Base-by-base conservation (phyloP, 2,797 vertebrate genomes). In the Lutjanus argentimaculatus region DNA sequence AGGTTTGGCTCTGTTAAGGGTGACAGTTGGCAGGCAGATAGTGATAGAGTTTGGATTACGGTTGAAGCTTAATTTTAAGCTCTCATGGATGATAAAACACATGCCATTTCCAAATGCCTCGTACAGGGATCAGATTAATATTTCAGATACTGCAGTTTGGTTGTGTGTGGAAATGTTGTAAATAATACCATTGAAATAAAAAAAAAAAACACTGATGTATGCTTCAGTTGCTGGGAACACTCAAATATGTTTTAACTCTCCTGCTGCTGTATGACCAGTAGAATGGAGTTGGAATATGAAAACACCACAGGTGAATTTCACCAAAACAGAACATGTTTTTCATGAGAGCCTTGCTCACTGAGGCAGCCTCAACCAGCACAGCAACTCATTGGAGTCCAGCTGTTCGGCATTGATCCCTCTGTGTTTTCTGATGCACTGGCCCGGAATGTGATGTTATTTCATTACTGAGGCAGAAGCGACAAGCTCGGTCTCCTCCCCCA, bases 381-480 rank as follows among this genome's bases (percentile, higher is more conserved):
- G 72, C 88, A 84, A 81, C 86, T 81, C 81, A 91, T 88, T 90
- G 94, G 77, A 92, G 91, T 93, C 92, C 96, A 94, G 92, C 94
- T 93, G 87, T 95, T 95, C 93, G 87, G 74, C 94, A 98, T 97
- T 96, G 97, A 98, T 98, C 95, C 88, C 91, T 88, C 77, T 62
- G 61, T 92, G 94, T 94, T 96, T 94, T 92, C 84, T 94, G 92
- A 88, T 85, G 92, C 96, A 96, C 89, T 61, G 95, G 96, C 96
- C 94, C 57, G 94, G 93, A 88, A 95, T 94, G 94, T 94, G 84
- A 92, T 95, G 95, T 77, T 96, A 90, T 93, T 84, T 97, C 95
- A 96, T 95, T 93, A 96, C 86, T 88, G 86, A 92, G 92, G 92
- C 94, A 94, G 92, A 94, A 94, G 93, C 89, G 94, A 89, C 85